Evolutionary conservation across 2,113 vertebrate species (phyloP).

Genomic region (Burhinus oedicnemus): DNA sequence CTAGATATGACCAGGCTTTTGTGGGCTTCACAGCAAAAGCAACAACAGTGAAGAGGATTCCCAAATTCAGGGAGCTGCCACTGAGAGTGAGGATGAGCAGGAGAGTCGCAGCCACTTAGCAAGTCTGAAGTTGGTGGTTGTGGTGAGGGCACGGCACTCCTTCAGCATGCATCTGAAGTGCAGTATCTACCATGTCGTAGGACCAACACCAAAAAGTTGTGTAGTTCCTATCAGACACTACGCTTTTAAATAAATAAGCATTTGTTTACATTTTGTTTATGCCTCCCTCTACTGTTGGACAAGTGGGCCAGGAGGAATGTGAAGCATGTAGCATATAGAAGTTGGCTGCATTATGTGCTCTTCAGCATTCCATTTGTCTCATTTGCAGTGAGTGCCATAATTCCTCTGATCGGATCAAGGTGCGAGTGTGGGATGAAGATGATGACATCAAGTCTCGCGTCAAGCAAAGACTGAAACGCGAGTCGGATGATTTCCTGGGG

Average conservation of each 20-base stretch:
- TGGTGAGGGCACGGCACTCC: neutral
- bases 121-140: neutral
- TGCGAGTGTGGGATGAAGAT: slow-evolving; percentile 98
- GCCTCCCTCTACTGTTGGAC: neutral
- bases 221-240: neutral
- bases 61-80: neutral
- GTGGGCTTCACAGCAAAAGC: neutral
- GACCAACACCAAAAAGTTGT: neutral
- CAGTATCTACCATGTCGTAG: neutral
- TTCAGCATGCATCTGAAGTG: neutral
- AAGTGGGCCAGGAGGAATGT: neutral
- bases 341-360: neutral
- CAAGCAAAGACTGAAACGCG: slow-evolving; percentile 95
- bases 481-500: slow-evolving; percentile 96
- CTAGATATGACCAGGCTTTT: neutral
- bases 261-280: neutral
- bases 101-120: neutral
- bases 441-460: slow-evolving; percentile 98
- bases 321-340: neutral
- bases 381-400: slow-evolving; percentile 95
- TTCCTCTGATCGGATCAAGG: slow-evolving; percentile 97
- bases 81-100: neutral
- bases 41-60: neutral
- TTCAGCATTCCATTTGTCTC: neutral
- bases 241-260: neutral